A percentile compares a stretch with the other conserved stretches of the same genome.
Conservation (phyloP, 2,113 vertebrate genomes). For the Albula glossodonta region DNA sequence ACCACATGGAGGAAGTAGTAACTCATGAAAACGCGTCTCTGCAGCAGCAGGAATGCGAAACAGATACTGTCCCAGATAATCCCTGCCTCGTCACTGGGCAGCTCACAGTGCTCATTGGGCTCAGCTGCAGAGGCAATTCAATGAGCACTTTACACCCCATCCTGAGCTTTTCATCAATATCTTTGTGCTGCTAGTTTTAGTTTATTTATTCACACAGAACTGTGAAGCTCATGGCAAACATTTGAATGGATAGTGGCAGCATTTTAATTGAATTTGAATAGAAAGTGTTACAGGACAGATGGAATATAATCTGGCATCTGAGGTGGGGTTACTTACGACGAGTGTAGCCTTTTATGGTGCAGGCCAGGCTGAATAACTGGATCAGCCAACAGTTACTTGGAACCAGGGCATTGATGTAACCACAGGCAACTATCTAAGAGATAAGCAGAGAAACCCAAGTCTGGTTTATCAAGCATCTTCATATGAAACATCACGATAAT, state of each 20-base stretch:
- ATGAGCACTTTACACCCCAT: background rate
- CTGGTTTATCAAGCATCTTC: background rate
- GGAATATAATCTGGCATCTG: background rate
- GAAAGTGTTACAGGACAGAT: background rate
- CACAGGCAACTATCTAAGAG: conserved; percentile 92
- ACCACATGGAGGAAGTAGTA: conserved; percentile 98
- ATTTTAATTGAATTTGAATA: background rate
- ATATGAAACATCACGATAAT: background rate
- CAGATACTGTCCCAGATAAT: conserved; percentile 99
- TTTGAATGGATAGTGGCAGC: background rate
- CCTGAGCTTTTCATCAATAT: background rate
- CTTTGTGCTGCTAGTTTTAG: background rate
- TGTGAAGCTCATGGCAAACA: too few species aligned
- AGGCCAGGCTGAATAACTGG: conserved; percentile 91
- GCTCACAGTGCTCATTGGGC: conserved; percentile 73
- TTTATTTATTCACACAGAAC: too few species aligned
- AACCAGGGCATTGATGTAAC: conserved; percentile 85
- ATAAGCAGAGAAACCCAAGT: conserved; percentile 35
- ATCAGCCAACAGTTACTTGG: conserved; percentile 90
- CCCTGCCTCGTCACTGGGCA: conserved; percentile 89
- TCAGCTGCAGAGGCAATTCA: conserved; percentile 60
- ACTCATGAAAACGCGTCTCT: conserved; percentile 97
- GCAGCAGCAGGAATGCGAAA: conserved; percentile 93
- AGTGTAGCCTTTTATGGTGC: conserved; percentile 92
- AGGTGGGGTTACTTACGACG: conserved; percentile 62